These are phyloP conservation scores for Toxotes jaculatrix DNA, from an alignment of 2,113 vertebrate genomes.

Conservation along the genomic window DNA sequence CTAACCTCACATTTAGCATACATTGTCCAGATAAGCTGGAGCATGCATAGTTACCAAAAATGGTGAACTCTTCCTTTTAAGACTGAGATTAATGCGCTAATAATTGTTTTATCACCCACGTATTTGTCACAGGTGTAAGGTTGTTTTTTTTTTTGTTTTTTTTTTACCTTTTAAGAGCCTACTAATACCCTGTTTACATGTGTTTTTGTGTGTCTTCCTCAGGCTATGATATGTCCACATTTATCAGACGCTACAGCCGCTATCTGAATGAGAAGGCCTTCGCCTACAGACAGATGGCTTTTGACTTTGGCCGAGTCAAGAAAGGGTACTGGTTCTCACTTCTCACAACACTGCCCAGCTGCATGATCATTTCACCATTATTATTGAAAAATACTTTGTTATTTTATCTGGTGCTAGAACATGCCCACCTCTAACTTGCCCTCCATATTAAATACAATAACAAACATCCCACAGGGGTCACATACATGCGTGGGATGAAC, in stretches of 20 bases:
- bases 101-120: too few relatives aligned
- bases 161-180: background rate
- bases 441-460: constrained; percentile 16
- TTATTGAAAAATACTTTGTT: constrained; percentile 12
- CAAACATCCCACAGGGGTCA: constrained; percentile 22
- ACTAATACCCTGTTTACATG: background rate
- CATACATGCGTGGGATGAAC: background rate
- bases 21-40: too few relatives aligned
- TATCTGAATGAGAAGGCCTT: constrained; percentile 99
- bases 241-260: constrained; percentile 97
- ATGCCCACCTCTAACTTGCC: background rate
- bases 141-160: background rate
- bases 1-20: background rate
- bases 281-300: constrained; percentile 98
- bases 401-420: background rate
- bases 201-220: constrained; percentile 55
- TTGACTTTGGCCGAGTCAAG: constrained; percentile 98
- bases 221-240: constrained; percentile 99
- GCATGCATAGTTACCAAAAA: too few relatives aligned
- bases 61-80: too few relatives aligned
- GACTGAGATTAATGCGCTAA: too few relatives aligned
- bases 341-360: background rate
- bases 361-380: constrained; percentile 4
- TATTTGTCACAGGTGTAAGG: too few relatives aligned
- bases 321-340: constrained; percentile 88